Evolutionary conservation across 2,797 vertebrate genomes (phyloP).

Genomic region (Epinephelus malabaricus): DNA sequence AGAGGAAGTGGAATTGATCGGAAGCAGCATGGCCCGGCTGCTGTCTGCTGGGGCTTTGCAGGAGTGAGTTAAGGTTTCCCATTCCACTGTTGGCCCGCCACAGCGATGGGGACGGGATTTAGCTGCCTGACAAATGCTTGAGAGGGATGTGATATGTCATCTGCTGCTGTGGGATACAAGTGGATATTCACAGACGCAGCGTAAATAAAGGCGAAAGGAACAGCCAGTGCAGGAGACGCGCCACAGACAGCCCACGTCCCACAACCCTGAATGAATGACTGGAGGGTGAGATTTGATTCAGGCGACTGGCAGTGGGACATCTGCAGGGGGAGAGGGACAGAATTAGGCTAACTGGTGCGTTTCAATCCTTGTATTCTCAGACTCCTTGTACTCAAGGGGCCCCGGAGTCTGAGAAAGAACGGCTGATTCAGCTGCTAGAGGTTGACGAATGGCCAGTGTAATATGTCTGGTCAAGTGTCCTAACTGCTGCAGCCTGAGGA

Average conservation of each 20-base stretch:
- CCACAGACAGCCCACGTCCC: slow-evolving; percentile 68
- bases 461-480: slow-evolving; percentile 43
- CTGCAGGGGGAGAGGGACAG: slow-evolving; percentile 54
- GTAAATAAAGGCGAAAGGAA: slow-evolving; percentile 79
- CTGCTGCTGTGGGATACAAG: slow-evolving; percentile 77
- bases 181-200: slow-evolving; percentile 74
- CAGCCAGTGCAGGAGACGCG: slow-evolving; percentile 71
- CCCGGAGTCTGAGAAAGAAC: slow-evolving; percentile 7
- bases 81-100: slow-evolving; percentile 57
- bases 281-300: slow-evolving; percentile 76
- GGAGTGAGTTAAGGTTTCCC: slow-evolving; percentile 77
- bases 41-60: slow-evolving; percentile 69
- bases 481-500: slow-evolving; percentile 21
- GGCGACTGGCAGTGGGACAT: slow-evolving; percentile 73
- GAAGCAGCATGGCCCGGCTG: slow-evolving; percentile 51
- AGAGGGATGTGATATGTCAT: slow-evolving; percentile 82
- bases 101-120: slow-evolving; percentile 76
- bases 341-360: slow-evolving; percentile 67
- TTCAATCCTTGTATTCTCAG: slow-evolving; percentile 51
- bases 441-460: slow-evolving; percentile 40
- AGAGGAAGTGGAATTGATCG: slow-evolving; percentile 80
- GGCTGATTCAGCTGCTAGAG: slow-evolving; percentile 17
- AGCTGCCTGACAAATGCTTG: slow-evolving; percentile 79
- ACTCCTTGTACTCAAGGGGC: slow-evolving; percentile 13
- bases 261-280: slow-evolving; percentile 70